A percentile compares a stretch with the other conserved stretches of the same genome.
phyloP scores from a whole-genome alignment of 2,797 vertebrate species.

The Eulemur mongoz region DNA sequence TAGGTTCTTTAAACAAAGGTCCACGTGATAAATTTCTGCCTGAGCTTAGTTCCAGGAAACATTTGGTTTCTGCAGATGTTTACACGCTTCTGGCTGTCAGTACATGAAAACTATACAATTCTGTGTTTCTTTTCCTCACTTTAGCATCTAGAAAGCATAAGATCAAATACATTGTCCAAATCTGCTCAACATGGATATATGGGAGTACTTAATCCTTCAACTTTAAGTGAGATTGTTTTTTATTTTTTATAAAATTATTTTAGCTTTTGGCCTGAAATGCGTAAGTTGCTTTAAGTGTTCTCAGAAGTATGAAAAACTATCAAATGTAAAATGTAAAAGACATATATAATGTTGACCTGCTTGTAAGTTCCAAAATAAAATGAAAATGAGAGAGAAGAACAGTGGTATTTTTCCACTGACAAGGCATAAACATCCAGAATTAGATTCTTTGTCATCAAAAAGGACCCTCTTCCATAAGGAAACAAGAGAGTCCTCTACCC shows the following conservation, averaged over 20 bases:
- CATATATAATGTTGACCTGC: neutral
- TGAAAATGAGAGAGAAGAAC: neutral
- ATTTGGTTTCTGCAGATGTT: slow-evolving; percentile 77
- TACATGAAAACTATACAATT: slow-evolving; percentile 27
- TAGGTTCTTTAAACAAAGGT: slow-evolving; percentile 74
- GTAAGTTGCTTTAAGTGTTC: neutral
- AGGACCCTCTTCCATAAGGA: neutral
- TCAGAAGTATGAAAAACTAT: neutral
- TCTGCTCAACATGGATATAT: neutral
- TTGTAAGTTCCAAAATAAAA: neutral
- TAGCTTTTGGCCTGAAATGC: neutral
- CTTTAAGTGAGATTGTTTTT: neutral
- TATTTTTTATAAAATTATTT: neutral
- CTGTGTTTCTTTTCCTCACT: slow-evolving; percentile 32
- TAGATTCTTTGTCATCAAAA: neutral
- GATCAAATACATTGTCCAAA: neutral
- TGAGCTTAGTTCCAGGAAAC: slow-evolving; percentile 76
- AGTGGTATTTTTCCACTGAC: neutral
- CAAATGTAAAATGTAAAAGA: neutral
- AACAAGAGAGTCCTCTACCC: neutral
- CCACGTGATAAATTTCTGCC: slow-evolving; percentile 72
- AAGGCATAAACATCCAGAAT: neutral
- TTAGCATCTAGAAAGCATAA: slow-evolving; percentile 33
- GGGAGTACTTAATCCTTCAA: neutral
- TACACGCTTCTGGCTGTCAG: slow-evolving; percentile 67